Percentiles rank a stretch among this genome's conserved stretches.
Evolutionary conservation across 2,797 vertebrate species (phyloP).

Genomic region (Catharus ustulatus): DNA sequence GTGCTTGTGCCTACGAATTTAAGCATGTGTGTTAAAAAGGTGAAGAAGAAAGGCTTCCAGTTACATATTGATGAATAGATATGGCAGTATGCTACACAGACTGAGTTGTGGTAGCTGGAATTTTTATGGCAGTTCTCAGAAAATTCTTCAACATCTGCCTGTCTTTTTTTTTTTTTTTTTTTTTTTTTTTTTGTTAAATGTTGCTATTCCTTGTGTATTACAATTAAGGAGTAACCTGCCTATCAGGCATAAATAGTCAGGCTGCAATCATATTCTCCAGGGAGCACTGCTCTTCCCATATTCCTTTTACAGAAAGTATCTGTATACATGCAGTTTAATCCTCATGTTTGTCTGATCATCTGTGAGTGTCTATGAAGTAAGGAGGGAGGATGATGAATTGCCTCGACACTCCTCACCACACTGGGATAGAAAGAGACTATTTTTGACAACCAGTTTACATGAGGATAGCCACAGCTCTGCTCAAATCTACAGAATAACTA

Average conservation of each 20-base stretch:
- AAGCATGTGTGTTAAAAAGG: neutral
- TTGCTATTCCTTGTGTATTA: constrained; percentile 1
- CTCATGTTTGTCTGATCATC: neutral
- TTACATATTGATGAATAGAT: neutral
- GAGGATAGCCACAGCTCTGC: neutral
- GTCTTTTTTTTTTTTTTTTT: neutral
- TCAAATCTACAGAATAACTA: neutral
- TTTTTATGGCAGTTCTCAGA: neutral
- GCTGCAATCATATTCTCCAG: constrained; percentile 1
- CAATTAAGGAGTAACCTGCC: constrained; percentile 39
- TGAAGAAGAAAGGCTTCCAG: neutral
- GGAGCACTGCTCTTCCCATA: neutral
- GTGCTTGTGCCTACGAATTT: neutral
- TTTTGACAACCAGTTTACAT: neutral
- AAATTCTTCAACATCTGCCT: constrained; percentile 28
- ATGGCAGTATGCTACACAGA: neutral
- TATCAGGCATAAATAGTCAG: constrained; percentile 51
- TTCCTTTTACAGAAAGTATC: neutral
- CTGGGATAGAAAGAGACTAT: neutral
- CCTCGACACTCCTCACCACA: neutral
- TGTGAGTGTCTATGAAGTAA: neutral
- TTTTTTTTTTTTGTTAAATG: neutral
- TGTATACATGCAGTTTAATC: neutral
- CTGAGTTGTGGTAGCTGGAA: neutral
- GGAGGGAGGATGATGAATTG: neutral